Base-by-base conservation (phyloP, 2,888 invertebrate species). In the Anagyrus pseudococci region DNA sequence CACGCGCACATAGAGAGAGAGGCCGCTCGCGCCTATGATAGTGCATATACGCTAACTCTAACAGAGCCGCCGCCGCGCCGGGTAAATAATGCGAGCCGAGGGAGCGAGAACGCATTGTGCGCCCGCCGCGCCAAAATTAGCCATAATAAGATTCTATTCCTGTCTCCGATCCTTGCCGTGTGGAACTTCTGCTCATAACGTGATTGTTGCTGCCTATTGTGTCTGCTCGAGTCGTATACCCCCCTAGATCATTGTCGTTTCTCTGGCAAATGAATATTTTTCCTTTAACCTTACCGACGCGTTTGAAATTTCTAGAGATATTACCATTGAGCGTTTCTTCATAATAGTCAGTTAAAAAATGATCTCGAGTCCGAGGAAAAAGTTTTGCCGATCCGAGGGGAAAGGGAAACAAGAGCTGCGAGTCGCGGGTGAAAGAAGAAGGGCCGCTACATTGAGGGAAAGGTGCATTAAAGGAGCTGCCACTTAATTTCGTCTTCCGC, bases 111-210 rank as follows among this genome's bases (percentile, higher is more conserved):
- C 19, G 23, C 23, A 20, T n/a, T 19, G 23, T 43, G 40, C 13
- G 22, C 0, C 8, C 26, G 49, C 43, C 17, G 17, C 8, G 20
- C 43, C 26, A 10, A 49, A 63, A 58, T 58, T 58, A 54, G 53
- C 33, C n/a, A n/a, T 63, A 63, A 59, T 58, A 63, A 63, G 58
- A 63, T 59, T 63, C 55, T 55, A 63, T 63, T 58, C 46, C 50
- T 19, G 61, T 59, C 58, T 58, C 58, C 50, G 58, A 63, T 63
- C 54, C n/a, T 55, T 46, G 29, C 55, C 50, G 26, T 40, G n/a
- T n/a, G n/a, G 58, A 63, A 59, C 58, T 63, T 55, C 58, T 33
- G 47, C 43, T 26, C 29, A 25, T 23, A 10, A 4, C 29, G 23
- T 50, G 48, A 62, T 62, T 60, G 55, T 55, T 54, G 29, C 29